A percentile compares a stretch with the other conserved stretches of the same genome.
These are phyloP conservation scores for Caenorhabditis brenneri DNA, from an alignment of 1,140 invertebrate species.

Conservation along the genomic window DNA sequence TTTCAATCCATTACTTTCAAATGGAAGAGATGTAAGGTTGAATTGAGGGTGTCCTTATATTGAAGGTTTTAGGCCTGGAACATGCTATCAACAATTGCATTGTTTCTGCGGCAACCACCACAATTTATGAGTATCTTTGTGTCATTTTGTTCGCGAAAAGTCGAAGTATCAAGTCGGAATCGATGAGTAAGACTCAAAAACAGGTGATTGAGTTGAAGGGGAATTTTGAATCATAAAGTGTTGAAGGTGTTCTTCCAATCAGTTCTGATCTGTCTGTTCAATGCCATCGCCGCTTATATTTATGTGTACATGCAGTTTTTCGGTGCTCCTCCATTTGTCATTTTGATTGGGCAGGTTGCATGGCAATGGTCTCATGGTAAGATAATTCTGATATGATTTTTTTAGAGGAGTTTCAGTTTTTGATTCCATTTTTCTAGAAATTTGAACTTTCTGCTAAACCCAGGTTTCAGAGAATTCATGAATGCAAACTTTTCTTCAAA, in stretches of 20 bases:
- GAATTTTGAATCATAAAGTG: background rate
- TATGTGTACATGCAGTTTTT: conserved; percentile 56
- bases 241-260: conserved; percentile 53
- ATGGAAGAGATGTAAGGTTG: no score
- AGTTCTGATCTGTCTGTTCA: conserved; percentile 40
- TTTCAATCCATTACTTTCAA: no score
- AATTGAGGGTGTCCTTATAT: no score
- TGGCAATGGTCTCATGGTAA: conserved; percentile 50
- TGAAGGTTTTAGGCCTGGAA: no score
- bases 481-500: no score
- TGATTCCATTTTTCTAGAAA: no score
- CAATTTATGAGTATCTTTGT: conserved; percentile 40
- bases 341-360: conserved; percentile 47
- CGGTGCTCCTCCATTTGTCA: background rate
- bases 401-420: no score
- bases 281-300: conserved; percentile 44
- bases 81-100: no score
- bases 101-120: conserved; percentile 11
- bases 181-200: conserved; percentile 21
- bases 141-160: conserved; percentile 12
- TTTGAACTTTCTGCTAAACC: no score
- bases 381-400: no score
- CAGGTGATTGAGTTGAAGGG: conserved; percentile 10
- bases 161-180: background rate
- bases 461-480: no score